Base-by-base conservation (phyloP, 2,888 invertebrate genomes). In the Mythimna impura region DNA sequence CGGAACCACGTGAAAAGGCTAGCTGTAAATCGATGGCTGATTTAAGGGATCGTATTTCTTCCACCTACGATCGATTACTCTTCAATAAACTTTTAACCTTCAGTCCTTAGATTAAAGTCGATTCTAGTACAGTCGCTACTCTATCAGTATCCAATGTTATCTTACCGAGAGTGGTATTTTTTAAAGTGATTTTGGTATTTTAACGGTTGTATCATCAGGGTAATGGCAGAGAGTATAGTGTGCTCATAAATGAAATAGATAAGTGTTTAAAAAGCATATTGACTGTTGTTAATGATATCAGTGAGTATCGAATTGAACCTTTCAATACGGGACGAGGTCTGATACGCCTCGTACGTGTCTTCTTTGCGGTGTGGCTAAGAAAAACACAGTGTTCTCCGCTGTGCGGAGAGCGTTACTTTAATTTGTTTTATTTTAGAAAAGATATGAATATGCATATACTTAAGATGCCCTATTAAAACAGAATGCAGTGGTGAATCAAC, bases 1-100 rank as follows among this genome's bases (percentile, higher is more conserved):
- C 30, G 50, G 30, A 58, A 17, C 30, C 57, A 73, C 36, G 34
- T 57, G 54, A 36, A 63, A 67, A 7, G 54, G 30, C 68, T 69
- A 66, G 79, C 67, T 80, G 50, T 64, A 66, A 71, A 80, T 73
- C 68, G 60, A 80, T 68, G 65, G 30, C 60, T 68, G 36, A 73
- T 79, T 74, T 68, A 64, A 74, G 62, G 77, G 67, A 83, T 71
- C 75, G 55, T 71, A 80, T 78, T 72, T 79, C 73, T 75, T 73
- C 58, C 60, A 70, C 73, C 72, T 68, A 72, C 71, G 52, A 66
- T 68, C 34, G 14, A 55, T 52, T 62, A 22, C 9, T 25, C 17
- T 47, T 52, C 10, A 71, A 43, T 0, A 10, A 9, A 75, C 20
- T 78, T 66, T 68, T 6, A 25, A 77, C 66, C 50, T 58, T 73